Evolutionary conservation across 2,888 invertebrate genomes (phyloP).

Genomic region (Flexamia atlantica): DNA sequence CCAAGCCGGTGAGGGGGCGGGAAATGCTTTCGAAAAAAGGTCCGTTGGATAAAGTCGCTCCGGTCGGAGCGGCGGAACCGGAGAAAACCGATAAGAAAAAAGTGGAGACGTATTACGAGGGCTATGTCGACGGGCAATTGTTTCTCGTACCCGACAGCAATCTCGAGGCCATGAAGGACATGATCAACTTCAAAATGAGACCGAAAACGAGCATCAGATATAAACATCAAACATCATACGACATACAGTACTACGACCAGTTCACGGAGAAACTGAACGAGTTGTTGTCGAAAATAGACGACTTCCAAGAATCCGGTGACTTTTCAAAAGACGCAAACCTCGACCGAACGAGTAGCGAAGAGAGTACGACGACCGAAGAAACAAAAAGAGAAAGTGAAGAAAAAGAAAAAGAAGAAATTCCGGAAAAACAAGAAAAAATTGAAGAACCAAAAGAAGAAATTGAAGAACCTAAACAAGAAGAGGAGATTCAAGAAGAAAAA

Average conservation of each 20-base stretch:
- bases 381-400: too few species aligned
- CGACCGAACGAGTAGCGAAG: neutral
- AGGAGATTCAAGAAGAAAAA: neutral
- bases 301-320: conserved; percentile 5
- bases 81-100: conserved; percentile 12
- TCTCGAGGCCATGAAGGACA: conserved; percentile 47
- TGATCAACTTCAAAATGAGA: conserved; percentile 46
- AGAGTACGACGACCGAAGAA: neutral
- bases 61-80: neutral
- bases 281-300: conserved; percentile 30
- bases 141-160: conserved; percentile 40
- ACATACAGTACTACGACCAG: conserved; percentile 32
- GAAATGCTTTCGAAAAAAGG: conserved; percentile 45
- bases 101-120: conserved; percentile 32
- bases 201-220: conserved; percentile 9
- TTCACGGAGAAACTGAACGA: conserved; percentile 31
- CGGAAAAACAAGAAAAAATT: neutral
- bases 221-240: conserved; percentile 51
- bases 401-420: neutral
- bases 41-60: neutral
- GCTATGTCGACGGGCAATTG: conserved; percentile 37
- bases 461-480: neutral
- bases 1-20: conserved; percentile 40
- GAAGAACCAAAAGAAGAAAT: conserved; percentile 27
- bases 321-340: neutral